phyloP scores from a whole-genome alignment of 2,797 vertebrate species.

The Melanotaenia pygmaea region DNA sequence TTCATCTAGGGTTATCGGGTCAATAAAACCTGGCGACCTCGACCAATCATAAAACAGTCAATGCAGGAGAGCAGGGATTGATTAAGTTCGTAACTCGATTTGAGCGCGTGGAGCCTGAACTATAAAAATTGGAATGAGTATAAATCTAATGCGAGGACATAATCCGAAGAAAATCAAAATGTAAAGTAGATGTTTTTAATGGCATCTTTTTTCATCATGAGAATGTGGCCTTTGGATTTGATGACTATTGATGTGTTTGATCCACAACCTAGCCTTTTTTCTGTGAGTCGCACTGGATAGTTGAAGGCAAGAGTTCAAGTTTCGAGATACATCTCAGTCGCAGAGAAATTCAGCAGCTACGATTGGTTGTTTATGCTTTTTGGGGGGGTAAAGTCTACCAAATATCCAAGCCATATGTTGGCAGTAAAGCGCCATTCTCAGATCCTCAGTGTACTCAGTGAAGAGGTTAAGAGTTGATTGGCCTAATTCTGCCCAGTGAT shows the following conservation, averaged over 20 bases:
- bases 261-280: slow-evolving; percentile 36
- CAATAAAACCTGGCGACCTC: slow-evolving; percentile 81
- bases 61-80: slow-evolving; percentile 70
- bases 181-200: slow-evolving; percentile 80
- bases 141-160: slow-evolving; percentile 76
- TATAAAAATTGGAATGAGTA: slow-evolving; percentile 77
- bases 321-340: slow-evolving; percentile 24
- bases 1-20: slow-evolving; percentile 80
- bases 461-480: slow-evolving; percentile 69
- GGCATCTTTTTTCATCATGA: slow-evolving; percentile 69
- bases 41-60: slow-evolving; percentile 82
- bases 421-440: slow-evolving; percentile 30
- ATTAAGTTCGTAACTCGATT: slow-evolving; percentile 84
- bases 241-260: slow-evolving; percentile 70
- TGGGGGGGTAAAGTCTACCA: slow-evolving; percentile 34
- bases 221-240: slow-evolving; percentile 61
- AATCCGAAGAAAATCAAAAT: slow-evolving; percentile 81
- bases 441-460: slow-evolving; percentile 61
- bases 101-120: slow-evolving; percentile 63
- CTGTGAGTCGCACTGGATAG: slow-evolving; percentile 21
- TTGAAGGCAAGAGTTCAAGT: slow-evolving; percentile 17
- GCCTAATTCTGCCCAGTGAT: slow-evolving; percentile 58
- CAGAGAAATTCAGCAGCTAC: slow-evolving; percentile 22
- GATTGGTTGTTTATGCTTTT: slow-evolving; percentile 45
- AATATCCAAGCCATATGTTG: slow-evolving; percentile 62